These are phyloP conservation scores for Boulengeromyrus knoepffleri DNA, from an alignment of 2,113 vertebrate genomes.

Conservation along the genomic window DNA sequence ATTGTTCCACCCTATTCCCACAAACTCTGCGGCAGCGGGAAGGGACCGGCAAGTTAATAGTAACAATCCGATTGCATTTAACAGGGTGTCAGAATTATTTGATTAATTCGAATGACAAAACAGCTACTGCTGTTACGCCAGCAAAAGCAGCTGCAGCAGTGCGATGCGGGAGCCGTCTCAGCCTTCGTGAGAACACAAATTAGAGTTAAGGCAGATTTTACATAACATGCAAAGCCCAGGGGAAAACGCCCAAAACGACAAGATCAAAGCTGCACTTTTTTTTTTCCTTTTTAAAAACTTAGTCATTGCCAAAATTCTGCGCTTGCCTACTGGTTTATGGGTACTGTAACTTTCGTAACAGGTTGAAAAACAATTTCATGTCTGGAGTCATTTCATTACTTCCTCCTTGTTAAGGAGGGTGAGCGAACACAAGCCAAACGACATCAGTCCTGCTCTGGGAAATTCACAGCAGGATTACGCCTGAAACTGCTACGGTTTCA, in stretches of 20 bases:
- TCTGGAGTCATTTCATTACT: background rate
- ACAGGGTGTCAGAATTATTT: background rate
- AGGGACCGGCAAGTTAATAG: background rate
- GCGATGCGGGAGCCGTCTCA: background rate
- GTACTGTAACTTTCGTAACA: background rate
- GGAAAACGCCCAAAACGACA: background rate
- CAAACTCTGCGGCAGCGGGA: background rate
- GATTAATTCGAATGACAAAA: background rate
- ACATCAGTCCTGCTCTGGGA: background rate
- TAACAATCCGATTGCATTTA: background rate
- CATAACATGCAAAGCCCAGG: background rate
- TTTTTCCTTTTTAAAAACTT: background rate
- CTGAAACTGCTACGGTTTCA: background rate
- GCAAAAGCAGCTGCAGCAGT: background rate
- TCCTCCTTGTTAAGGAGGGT: background rate
- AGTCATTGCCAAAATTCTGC: background rate
- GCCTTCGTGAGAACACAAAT: background rate
- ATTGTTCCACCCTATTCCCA: background rate
- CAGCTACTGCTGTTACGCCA: background rate
- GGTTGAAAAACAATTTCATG: background rate
- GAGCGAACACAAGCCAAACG: background rate
- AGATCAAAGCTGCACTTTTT: background rate
- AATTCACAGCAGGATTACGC: background rate
- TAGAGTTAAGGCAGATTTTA: background rate
- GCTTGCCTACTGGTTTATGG: background rate